phyloP scores from a whole-genome alignment of 1,140 invertebrate genomes.

The Acarapis woodi region DNA sequence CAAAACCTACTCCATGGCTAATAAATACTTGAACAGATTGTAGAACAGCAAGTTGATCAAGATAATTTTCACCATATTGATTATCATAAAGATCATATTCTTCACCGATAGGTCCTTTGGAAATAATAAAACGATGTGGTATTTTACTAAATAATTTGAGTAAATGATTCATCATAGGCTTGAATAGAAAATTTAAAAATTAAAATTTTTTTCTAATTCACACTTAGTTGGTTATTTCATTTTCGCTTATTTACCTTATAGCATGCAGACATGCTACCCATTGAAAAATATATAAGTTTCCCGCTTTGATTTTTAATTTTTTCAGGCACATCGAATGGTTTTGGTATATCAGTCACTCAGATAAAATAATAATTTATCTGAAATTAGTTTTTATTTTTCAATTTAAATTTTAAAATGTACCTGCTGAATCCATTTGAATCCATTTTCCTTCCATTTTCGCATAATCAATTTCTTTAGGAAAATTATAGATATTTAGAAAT shows the following conservation, averaged over 20 bases:
- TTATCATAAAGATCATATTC: slow-evolving; percentile 1
- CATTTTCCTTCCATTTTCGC: no score
- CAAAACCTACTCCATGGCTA: slow-evolving; percentile 8
- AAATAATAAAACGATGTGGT: slow-evolving; percentile 1
- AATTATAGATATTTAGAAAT: no score
- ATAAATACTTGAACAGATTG: slow-evolving; percentile 5
- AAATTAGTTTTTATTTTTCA: not conserved
- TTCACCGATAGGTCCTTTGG: not conserved
- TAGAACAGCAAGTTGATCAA: slow-evolving; percentile 4
- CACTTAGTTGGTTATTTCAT: no score
- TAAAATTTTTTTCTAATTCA: no score
- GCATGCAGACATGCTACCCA: slow-evolving; percentile 11
- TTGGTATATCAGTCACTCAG: not conserved
- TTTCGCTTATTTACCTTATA: no score
- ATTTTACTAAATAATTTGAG: not conserved
- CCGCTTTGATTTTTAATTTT: not conserved
- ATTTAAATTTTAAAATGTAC: not conserved
- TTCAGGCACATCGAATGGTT: slow-evolving; percentile 3
- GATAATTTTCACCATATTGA: slow-evolving; percentile 5
- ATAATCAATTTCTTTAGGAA: no score
- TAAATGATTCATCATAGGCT: not conserved
- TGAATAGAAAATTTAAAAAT: no score
- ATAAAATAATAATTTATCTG: not conserved
- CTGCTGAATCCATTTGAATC: no score
- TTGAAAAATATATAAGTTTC: slow-evolving; percentile 9